A percentile compares a stretch with the other conserved stretches of the same genome.
Conservation (phyloP, 1,140 invertebrate genomes). For the Triops longicaudatus region DNA sequence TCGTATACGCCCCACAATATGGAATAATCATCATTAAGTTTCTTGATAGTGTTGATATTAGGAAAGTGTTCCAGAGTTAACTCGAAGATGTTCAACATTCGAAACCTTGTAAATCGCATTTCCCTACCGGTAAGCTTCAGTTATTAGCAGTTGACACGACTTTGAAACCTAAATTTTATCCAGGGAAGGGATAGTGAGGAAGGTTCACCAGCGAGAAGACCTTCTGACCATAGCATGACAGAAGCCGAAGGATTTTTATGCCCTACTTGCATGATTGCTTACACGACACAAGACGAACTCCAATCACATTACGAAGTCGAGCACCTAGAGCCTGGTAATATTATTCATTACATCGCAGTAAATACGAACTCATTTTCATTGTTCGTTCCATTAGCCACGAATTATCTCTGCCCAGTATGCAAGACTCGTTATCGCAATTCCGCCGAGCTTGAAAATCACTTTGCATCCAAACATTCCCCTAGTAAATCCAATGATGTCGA, state of each 20-base stretch:
- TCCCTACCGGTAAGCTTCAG: neutral
- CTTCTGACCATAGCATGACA: conserved; percentile 7
- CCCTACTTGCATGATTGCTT: conserved; percentile 40
- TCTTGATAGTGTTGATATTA: no score
- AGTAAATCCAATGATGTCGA: conserved; percentile 13
- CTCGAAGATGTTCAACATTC: conserved; percentile 23
- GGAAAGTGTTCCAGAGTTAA: no score
- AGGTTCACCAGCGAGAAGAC: neutral
- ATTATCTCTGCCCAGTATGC: conserved; percentile 36
- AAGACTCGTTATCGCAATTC: conserved; percentile 45
- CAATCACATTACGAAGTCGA: conserved; percentile 34
- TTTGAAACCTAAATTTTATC: neutral
- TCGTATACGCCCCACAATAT: no score
- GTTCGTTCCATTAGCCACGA: neutral
- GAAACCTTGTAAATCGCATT: conserved; percentile 26
- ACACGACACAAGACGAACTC: conserved; percentile 37
- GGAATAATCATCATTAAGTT: no score
- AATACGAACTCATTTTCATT: neutral
- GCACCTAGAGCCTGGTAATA: neutral
- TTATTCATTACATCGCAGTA: neutral
- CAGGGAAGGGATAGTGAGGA: neutral
- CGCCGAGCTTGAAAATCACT: conserved; percentile 40
- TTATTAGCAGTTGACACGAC: neutral
- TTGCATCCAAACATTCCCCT: conserved; percentile 28
- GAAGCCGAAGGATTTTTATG: conserved; percentile 41